Conservation (phyloP, 2,113 vertebrate species). For the Mirza zaza region DNA sequence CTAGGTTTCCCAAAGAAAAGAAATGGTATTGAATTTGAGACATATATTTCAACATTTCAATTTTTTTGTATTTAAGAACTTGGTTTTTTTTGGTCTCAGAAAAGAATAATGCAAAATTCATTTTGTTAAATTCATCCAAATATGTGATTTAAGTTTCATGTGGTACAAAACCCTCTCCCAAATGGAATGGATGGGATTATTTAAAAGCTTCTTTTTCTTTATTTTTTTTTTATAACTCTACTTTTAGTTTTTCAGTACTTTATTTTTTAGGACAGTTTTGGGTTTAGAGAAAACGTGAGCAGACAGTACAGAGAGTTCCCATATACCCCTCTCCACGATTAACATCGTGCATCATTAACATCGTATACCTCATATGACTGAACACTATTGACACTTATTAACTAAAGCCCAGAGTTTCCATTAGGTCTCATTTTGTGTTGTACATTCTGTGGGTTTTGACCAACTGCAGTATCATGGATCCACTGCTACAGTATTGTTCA, state of each 20-base stretch:
- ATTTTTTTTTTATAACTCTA: neutral
- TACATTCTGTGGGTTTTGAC: neutral
- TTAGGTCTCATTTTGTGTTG: neutral
- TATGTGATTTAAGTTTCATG: neutral
- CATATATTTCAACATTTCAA: neutral
- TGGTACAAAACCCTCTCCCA: constrained; percentile 14
- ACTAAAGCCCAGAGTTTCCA: neutral
- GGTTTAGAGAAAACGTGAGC: neutral
- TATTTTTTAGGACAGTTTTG: neutral
- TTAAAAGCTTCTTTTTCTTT: constrained; percentile 19
- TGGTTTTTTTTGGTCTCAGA: neutral
- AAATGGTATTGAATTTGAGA: neutral
- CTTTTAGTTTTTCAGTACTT: neutral
- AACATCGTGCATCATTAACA: too few species aligned
- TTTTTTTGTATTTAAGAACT: constrained; percentile 42
- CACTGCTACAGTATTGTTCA: neutral
- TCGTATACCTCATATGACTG: neutral
- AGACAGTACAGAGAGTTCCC: neutral
- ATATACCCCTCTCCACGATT: neutral
- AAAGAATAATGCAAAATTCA: constrained; percentile 8
- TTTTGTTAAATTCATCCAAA: neutral
- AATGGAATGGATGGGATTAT: neutral
- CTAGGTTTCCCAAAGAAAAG: neutral
- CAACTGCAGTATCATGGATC: neutral
- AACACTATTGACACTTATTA: neutral